Evolutionary conservation across 2,888 invertebrate genomes (phyloP).

Genomic region (Reticulitermes lucifugus): DNA sequence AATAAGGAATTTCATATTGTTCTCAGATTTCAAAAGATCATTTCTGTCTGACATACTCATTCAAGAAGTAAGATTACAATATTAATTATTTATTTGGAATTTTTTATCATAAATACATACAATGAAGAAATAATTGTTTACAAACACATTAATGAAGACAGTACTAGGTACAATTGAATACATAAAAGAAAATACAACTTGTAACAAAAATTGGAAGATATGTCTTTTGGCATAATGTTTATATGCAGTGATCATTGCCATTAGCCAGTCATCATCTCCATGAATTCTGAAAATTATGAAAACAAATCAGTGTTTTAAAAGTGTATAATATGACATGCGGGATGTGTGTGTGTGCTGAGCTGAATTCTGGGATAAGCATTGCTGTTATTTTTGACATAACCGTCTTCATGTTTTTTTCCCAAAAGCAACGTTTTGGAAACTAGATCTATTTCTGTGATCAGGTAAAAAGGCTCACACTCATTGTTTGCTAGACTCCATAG

Average conservation of each 20-base stretch:
- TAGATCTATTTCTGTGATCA: too few species aligned
- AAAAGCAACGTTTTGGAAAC: too few species aligned
- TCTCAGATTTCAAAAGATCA: too few species aligned
- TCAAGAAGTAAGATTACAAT: too few species aligned
- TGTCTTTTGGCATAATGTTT: constrained; percentile 42
- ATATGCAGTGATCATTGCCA: neutral
- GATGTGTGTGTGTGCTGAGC: too few species aligned
- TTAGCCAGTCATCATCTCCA: constrained; percentile 93
- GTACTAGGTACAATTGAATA: neutral
- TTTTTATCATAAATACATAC: neutral
- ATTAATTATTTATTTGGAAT: neutral
- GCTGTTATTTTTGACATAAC: too few species aligned
- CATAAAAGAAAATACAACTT: constrained; percentile 4
- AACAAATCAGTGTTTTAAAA: neutral
- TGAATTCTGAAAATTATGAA: constrained; percentile 80
- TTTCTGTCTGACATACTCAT: too few species aligned
- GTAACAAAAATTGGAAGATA: constrained; percentile 38
- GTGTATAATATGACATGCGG: neutral
- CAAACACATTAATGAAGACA: neutral
- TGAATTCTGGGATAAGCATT: neutral
- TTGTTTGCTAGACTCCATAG: too few species aligned
- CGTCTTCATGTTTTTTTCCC: too few species aligned
- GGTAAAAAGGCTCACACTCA: too few species aligned
- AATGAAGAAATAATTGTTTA: neutral
- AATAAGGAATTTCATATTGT: too few species aligned